Evolutionary conservation across 1,140 invertebrate species (phyloP), one percentile per base, ranked within the genome.

Genomic region (Sycophila sp.): DNA sequence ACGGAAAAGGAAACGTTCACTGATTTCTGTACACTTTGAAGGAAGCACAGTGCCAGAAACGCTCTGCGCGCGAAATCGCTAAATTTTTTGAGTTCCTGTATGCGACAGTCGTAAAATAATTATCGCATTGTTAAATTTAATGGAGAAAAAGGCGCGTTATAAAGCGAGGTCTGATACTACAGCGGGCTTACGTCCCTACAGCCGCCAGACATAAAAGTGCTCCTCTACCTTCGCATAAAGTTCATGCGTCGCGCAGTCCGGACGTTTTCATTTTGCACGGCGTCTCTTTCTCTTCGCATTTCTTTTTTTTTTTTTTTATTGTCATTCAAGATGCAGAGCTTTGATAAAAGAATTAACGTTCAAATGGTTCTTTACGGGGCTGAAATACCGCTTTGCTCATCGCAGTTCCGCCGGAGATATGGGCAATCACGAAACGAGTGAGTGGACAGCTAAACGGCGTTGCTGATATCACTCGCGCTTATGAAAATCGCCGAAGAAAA

Each of bases 41-140:
- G n/a, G n/a, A n/a, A n/a, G n/a, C n/a, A n/a, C n/a, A n/a, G n/a
- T n/a, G n/a, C n/a, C n/a, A n/a, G n/a, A n/a, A n/a, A n/a, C n/a
- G n/a, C n/a, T n/a, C n/a, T n/a, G n/a, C n/a, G n/a, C n/a, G n/a
- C 32, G 22, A 59, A 10, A 68, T 56, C 55, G 8, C 55, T 34
- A 38, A 32, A 68, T 68, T 67, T 58, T 67, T 42, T 42, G 22
- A 68, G 40, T 42, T n/a, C n/a, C 30, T 30, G 65, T 59, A 45
- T 51, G 56, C 30, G 56, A 69, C 56, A 60, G 56, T 60, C 66
- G 66, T 69, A 69, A 69, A 69, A 69, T 69, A 69, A 69, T 69
- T 69, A 69, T 69, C 42, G 49, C 66, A 60, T 69, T 40, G 66
- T 51, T 36, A 60, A 69, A 69, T 22, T 69, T 60, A 53, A 69